A percentile compares a stretch with the other conserved stretches of the same genome.
Evolutionary conservation across 1,140 invertebrate genomes (phyloP).

Genomic region (Eufriesea mexicana): DNA sequence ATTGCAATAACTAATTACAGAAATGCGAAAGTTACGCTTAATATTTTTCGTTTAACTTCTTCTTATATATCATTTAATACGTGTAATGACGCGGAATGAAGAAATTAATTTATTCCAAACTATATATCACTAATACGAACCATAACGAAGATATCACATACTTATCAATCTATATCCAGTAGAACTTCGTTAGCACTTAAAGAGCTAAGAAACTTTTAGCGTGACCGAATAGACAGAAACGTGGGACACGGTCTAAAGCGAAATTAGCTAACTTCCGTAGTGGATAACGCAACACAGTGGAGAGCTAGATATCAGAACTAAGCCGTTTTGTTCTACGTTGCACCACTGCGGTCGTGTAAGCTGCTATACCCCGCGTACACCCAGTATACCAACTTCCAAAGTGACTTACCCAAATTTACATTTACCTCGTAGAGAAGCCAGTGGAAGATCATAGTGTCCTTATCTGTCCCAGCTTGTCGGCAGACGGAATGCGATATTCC

Average conservation of each 20-base stretch:
- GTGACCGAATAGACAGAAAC: constrained; percentile 18
- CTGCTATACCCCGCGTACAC: constrained; percentile 25
- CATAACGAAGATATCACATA: background rate
- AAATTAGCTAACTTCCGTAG: constrained; percentile 73
- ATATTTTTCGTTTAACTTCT: no score
- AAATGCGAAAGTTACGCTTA: no score
- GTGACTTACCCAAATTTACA: constrained; percentile 69
- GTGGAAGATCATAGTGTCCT: constrained; percentile 42
- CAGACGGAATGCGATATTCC: constrained; percentile 43
- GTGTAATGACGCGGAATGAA: no score
- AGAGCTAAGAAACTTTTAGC: constrained; percentile 17
- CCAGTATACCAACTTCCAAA: constrained; percentile 64
- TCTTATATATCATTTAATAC: no score
- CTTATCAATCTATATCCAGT: background rate
- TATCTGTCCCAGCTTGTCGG: constrained; percentile 44
- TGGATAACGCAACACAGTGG: constrained; percentile 53
- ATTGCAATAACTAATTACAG: no score
- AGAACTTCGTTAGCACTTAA: background rate
- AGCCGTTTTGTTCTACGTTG: constrained; percentile 64
- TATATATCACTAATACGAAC: background rate
- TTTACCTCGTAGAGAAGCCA: constrained; percentile 37
- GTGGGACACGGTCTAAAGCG: constrained; percentile 49
- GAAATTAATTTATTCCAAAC: constrained; percentile 13
- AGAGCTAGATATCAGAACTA: constrained; percentile 67
- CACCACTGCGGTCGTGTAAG: constrained; percentile 33